These are phyloP conservation scores for Takifugu rubripes DNA, from an alignment of 2,797 vertebrate species.

Conservation along the genomic window DNA sequence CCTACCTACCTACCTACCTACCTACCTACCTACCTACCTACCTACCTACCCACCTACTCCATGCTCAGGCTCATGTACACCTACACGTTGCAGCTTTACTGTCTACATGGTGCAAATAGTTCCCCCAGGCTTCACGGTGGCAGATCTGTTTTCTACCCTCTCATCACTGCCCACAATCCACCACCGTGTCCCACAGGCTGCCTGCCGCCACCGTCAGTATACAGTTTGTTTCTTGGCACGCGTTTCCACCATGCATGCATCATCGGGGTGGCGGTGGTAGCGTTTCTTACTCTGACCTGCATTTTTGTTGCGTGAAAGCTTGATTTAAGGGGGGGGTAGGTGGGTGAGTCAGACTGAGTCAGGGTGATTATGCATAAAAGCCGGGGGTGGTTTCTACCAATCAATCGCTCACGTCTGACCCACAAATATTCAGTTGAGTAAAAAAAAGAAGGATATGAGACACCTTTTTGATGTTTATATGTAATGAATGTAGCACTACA, in stretches of 20 bases:
- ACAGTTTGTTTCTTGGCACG: constrained; percentile 40
- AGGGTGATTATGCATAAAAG: constrained; percentile 28
- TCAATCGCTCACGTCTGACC: too few species aligned
- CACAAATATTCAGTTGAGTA: background rate
- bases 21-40: too few species aligned
- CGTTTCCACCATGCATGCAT: constrained; percentile 42
- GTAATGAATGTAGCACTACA: too few species aligned
- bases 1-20: too few species aligned
- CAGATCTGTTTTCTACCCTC: constrained; percentile 30
- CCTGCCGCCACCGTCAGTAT: constrained; percentile 32
- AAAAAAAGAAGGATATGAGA: background rate
- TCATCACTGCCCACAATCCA: constrained; percentile 53
- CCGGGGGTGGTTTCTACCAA: background rate
- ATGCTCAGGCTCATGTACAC: constrained; percentile 43
- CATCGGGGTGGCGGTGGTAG: constrained; percentile 35
- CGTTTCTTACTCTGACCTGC: constrained; percentile 44
- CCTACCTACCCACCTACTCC: too few species aligned
- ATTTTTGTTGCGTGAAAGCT: constrained; percentile 25
- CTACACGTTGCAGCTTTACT: constrained; percentile 44
- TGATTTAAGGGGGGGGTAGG: constrained; percentile 11
- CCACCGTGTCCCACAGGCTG: constrained; percentile 54
- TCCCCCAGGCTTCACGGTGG: constrained; percentile 37
- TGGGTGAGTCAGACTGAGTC: constrained; percentile 45
- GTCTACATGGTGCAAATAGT: constrained; percentile 26
- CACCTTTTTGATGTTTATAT: too few species aligned